Percentiles rank a stretch among this genome's conserved stretches.
These are phyloP conservation scores for Argopecten irradians DNA, from an alignment of 1,140 invertebrate species.

Conservation along the genomic window DNA sequence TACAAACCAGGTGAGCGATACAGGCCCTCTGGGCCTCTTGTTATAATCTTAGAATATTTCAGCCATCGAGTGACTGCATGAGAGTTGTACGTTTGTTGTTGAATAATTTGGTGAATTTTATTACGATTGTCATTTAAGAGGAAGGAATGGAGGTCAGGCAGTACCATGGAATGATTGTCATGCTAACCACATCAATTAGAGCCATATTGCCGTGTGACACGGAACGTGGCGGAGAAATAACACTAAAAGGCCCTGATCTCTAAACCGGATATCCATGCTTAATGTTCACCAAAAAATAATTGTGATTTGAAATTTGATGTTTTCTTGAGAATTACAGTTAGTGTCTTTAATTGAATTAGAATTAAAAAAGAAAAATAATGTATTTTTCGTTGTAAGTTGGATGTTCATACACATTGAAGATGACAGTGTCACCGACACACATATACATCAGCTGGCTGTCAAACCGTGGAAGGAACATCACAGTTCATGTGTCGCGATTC, in stretches of 20 bases:
- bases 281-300: neutral
- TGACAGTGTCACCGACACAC: too few species aligned
- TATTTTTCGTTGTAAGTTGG: neutral
- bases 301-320: neutral
- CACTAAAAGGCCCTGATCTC: neutral
- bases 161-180: neutral
- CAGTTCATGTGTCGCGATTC: neutral
- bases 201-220: neutral
- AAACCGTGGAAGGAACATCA: too few species aligned
- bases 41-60: neutral
- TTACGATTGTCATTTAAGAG: neutral
- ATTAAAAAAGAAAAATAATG: neutral
- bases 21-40: too few species aligned
- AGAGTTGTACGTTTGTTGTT: neutral
- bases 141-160: neutral
- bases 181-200: neutral
- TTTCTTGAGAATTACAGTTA: neutral
- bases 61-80: neutral
- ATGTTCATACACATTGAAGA: neutral
- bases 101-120: neutral
- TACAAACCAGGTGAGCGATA: too few species aligned
- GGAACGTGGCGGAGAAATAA: neutral
- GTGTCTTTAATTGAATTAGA: neutral
- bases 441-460: neutral
- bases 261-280: neutral